Percentiles rank a stretch among this genome's conserved stretches.
phyloP scores from a whole-genome alignment of 2,797 vertebrate species.

The Anguilla pacifica region DNA sequence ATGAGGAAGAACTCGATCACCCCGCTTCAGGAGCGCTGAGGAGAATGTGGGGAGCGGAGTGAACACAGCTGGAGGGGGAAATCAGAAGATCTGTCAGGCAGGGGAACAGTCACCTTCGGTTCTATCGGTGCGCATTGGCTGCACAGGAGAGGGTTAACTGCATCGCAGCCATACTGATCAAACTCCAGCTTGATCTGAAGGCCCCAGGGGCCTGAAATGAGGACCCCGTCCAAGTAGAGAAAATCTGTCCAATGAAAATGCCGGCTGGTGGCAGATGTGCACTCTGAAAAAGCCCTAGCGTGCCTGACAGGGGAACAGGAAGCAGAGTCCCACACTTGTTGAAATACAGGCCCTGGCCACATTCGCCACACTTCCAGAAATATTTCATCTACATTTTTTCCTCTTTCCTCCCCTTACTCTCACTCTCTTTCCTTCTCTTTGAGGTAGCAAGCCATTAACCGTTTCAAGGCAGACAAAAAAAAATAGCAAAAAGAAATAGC shows the following conservation, averaged over 20 bases:
- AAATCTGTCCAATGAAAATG: background rate
- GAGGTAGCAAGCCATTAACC: background rate
- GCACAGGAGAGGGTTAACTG: background rate
- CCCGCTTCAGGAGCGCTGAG: background rate
- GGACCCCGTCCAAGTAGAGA: background rate
- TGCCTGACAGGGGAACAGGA: background rate
- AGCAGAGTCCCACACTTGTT: background rate
- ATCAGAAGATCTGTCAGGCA: background rate
- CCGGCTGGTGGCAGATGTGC: background rate
- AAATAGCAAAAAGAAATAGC: no score
- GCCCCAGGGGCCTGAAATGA: background rate
- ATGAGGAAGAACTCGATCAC: background rate
- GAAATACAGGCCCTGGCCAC: background rate
- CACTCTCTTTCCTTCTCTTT: background rate
- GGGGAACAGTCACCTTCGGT: background rate
- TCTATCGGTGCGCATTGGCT: background rate
- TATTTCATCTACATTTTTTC: background rate
- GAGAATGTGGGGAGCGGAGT: background rate
- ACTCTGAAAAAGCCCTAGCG: background rate
- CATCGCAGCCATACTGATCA: background rate
- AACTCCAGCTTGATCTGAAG: background rate
- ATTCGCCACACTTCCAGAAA: background rate
- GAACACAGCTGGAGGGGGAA: background rate
- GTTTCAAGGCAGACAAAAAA: background rate
- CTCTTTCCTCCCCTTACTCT: background rate